These are phyloP conservation scores for Falco punctatus DNA, from an alignment of 2,113 vertebrate species.

Conservation along the genomic window DNA sequence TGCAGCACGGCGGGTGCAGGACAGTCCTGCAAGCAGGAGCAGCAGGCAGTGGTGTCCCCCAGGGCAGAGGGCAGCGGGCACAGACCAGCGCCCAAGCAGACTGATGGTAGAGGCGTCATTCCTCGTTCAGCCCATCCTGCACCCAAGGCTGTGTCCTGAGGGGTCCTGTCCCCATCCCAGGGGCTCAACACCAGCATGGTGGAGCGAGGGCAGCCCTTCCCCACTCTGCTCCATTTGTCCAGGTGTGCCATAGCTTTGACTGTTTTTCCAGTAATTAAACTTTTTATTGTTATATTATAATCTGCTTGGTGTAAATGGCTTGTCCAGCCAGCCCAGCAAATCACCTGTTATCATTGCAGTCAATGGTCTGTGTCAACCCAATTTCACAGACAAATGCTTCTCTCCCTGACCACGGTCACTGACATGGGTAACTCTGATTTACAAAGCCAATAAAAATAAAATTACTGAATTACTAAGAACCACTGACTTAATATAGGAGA, in stretches of 20 bases:
- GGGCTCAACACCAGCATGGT: background rate
- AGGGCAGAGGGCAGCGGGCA: background rate
- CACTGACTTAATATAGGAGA: conserved; percentile 75
- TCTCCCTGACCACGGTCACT: conserved; percentile 69
- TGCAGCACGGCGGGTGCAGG: background rate
- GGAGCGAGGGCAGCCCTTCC: rapidly evolving
- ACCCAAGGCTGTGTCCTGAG: background rate
- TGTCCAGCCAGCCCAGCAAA: conserved; percentile 74
- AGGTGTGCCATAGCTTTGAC: background rate
- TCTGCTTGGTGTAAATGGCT: conserved; percentile 64
- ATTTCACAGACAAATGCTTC: conserved; percentile 86
- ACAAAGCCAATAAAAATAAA: conserved; percentile 81
- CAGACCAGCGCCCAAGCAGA: rapidly evolving
- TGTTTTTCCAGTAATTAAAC: conserved; percentile 23
- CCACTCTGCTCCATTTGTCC: background rate
- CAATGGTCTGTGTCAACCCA: conserved; percentile 82
- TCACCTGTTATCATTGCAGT: conserved; percentile 76
- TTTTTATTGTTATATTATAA: conserved; percentile 67
- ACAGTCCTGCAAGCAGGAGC: background rate
- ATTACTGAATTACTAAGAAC: conserved; percentile 70
- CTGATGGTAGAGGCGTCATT: background rate
- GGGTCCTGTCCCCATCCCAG: background rate
- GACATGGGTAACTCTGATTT: conserved; percentile 79
- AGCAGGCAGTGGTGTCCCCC: rapidly evolving
- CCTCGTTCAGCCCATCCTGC: background rate